Percentiles rank a stretch among this genome's conserved stretches.
Conservation (phyloP, 2,113 vertebrate genomes). For the Amia ocellicauda region DNA sequence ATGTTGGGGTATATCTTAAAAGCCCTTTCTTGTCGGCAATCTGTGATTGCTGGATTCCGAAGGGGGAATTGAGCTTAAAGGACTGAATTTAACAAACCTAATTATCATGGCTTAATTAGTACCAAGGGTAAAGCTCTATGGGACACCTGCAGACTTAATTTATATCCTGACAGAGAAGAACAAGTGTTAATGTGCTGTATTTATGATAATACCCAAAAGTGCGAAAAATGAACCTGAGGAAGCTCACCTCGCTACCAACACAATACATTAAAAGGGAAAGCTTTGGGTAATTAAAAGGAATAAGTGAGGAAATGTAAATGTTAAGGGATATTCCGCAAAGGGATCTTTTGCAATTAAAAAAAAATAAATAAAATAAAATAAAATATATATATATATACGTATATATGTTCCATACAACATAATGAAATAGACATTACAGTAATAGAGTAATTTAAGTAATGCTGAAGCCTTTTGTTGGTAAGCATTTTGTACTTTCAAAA, state of each 20-base stretch:
- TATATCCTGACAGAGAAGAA: conserved; percentile 99
- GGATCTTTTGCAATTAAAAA: no score
- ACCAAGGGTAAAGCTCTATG: conserved; percentile 97
- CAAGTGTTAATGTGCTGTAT: conserved; percentile 99
- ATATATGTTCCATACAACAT: no score
- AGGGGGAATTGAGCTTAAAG: conserved; percentile 89
- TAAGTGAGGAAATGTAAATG: conserved; percentile 44
- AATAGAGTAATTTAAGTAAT: no score
- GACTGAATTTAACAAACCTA: conserved; percentile 99
- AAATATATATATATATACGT: no score
- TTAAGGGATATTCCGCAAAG: no score
- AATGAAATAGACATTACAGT: no score
- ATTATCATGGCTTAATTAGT: conserved; percentile 99
- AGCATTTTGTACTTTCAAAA: no score
- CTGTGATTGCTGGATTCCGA: conserved; percentile 72
- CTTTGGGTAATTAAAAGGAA: conserved; percentile 61
- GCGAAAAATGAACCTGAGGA: conserved; percentile 59
- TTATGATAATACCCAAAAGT: conserved; percentile 97
- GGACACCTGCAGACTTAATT: conserved; percentile 99
- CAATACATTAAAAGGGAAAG: conserved; percentile 56
- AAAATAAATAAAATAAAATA: no score
- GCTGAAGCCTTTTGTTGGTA: no score
- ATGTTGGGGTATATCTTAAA: conserved; percentile 49
- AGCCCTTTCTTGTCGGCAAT: conserved; percentile 64
- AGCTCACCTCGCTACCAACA: conserved; percentile 59